Evolutionary conservation across 64 coral and sea anemone species (phyloP).

Genomic region (Catalaphyllia jardinei): DNA sequence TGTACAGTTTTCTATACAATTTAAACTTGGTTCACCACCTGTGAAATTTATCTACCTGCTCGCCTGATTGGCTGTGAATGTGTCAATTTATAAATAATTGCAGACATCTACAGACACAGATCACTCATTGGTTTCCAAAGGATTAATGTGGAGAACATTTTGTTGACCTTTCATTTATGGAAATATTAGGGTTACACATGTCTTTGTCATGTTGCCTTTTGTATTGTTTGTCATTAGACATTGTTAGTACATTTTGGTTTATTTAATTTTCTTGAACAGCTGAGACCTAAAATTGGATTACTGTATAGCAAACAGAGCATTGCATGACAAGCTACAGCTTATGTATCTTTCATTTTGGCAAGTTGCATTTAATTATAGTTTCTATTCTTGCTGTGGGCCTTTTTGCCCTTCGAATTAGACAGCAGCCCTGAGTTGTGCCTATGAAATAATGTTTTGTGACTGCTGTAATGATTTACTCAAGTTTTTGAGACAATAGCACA

Average conservation of each 20-base stretch:
- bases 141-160: conserved; percentile 35
- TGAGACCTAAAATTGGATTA: neutral
- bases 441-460: neutral
- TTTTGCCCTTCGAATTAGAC: neutral
- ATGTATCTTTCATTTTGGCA: neutral
- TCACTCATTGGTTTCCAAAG: conserved; percentile 31
- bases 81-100: conserved; percentile 68
- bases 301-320: neutral
- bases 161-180: conserved; percentile 38
- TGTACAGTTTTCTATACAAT: conserved; percentile 52
- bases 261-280: neutral
- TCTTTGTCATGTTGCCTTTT: conserved; percentile 13
- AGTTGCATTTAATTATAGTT: neutral
- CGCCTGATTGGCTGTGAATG: conserved; percentile 39
- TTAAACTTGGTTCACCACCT: conserved; percentile 54
- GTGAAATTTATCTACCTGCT: conserved; percentile 48
- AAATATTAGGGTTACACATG: conserved; percentile 11
- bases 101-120: conserved; percentile 30
- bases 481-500: neutral
- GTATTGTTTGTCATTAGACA: neutral
- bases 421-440: neutral
- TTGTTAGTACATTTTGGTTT: neutral
- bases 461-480: neutral
- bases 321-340: neutral
- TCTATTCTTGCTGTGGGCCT: neutral